A percentile compares a stretch with the other conserved stretches of the same genome.
Conservation (phyloP, 2,113 vertebrate species). For the Perca schrenkii region DNA sequence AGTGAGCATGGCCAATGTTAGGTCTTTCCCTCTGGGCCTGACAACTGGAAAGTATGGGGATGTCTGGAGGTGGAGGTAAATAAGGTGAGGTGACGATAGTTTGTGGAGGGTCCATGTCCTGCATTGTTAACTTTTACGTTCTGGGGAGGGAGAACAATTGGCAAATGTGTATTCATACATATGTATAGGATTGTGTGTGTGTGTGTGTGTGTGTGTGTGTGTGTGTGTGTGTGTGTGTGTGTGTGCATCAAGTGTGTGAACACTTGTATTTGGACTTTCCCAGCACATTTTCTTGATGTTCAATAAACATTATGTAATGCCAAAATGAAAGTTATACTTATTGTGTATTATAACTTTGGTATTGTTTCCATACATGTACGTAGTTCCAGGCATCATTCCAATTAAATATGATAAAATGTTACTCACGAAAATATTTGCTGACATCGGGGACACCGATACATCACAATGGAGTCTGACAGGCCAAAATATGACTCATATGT, state of each 20-base stretch:
- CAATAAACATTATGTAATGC: not conserved
- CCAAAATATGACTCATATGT: not conserved
- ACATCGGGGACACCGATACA: not conserved
- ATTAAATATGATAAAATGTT: not conserved
- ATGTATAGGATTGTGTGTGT: not conserved
- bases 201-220: not conserved
- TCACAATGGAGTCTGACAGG: not conserved
- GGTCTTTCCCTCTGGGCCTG: constrained; percentile 31
- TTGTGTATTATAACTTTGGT: not conserved
- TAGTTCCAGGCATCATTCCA: not conserved
- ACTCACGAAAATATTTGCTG: not conserved
- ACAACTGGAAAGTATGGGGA: constrained; percentile 21
- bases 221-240: not conserved
- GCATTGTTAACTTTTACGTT: constrained; percentile 39
- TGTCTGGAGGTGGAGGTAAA: constrained; percentile 6
- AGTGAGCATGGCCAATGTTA: constrained; percentile 30
- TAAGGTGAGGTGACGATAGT: constrained; percentile 28
- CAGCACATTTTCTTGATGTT: not conserved
- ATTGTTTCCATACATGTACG: not conserved
- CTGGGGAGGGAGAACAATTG: not conserved
- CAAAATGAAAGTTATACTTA: not conserved
- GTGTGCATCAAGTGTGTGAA: not conserved
- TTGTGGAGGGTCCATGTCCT: constrained; percentile 4
- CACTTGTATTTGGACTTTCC: constrained; percentile 12
- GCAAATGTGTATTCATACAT: not conserved